Conservation (phyloP, 2,888 invertebrate species). For the Pogonocherus hispidulus region DNA sequence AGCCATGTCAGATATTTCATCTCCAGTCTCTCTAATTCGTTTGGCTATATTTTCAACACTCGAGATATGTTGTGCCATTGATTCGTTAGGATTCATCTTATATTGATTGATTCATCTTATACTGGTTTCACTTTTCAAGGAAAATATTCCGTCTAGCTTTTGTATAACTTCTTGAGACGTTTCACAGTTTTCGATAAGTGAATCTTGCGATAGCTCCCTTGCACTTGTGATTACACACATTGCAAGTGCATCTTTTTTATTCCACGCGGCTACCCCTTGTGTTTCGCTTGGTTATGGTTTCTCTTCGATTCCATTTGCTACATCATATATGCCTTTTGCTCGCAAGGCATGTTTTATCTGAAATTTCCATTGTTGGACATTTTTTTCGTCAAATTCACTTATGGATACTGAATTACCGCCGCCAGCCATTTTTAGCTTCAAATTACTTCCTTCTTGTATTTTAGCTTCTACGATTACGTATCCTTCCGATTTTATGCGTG, state of each 20-base stretch:
- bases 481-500: too few relatives aligned
- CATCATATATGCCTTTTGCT: constrained; percentile 35
- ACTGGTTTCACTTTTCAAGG: constrained; percentile 45
- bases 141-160: constrained; percentile 47
- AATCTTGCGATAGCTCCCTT: constrained; percentile 49
- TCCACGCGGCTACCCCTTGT: constrained; percentile 30
- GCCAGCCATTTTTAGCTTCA: background rate
- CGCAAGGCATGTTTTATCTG: constrained; percentile 43
- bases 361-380: constrained; percentile 45
- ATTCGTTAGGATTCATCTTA: constrained; percentile 48
- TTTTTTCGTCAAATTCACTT: constrained; percentile 39
- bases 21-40: constrained; percentile 45
- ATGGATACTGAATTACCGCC: background rate
- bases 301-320: background rate
- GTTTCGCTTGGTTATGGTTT: background rate
- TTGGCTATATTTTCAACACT: constrained; percentile 55
- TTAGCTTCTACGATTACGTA: too few relatives aligned
- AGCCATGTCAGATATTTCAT: constrained; percentile 46
- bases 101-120: constrained; percentile 52
- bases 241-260: constrained; percentile 45
- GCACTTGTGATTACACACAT: constrained; percentile 46
- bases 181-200: constrained; percentile 51
- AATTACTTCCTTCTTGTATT: too few relatives aligned
- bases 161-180: constrained; percentile 47
- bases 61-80: constrained; percentile 53